Conservation (phyloP, 2,888 invertebrate species). For the Hypsopygia costalis region DNA sequence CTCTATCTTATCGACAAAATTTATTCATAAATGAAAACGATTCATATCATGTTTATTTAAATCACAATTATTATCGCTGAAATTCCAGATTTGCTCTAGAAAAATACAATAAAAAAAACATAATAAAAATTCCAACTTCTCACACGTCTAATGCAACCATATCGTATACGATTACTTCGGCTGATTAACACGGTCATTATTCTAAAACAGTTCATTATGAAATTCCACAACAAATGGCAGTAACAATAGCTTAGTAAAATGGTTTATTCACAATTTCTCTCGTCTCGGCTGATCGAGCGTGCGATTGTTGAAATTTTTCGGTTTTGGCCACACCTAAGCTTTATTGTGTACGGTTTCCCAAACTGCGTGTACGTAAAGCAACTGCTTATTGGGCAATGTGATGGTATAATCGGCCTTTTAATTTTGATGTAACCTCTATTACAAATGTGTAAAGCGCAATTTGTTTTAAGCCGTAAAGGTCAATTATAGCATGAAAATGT, state of each 20-base stretch:
- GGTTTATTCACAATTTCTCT: slow-evolving; percentile 46
- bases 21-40: too few species aligned
- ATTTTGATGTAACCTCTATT: slow-evolving; percentile 9
- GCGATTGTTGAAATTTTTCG: slow-evolving; percentile 48
- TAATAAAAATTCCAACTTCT: neutral
- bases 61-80: too few species aligned
- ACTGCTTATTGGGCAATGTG: slow-evolving; percentile 15
- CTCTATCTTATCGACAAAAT: too few species aligned
- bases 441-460: slow-evolving; percentile 5
- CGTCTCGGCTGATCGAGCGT: slow-evolving; percentile 46
- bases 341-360: slow-evolving; percentile 39
- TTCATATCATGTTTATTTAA: too few species aligned
- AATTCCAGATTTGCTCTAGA: too few species aligned
- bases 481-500: slow-evolving; percentile 6
- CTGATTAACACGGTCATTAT: slow-evolving; percentile 15
- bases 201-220: slow-evolving; percentile 17
- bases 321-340: slow-evolving; percentile 21
- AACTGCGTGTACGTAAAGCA: slow-evolving; percentile 25
- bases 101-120: too few species aligned
- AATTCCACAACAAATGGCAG: slow-evolving; percentile 19
- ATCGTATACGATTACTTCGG: slow-evolving; percentile 10
- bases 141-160: neutral
- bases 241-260: slow-evolving; percentile 31
- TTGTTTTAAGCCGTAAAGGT: slow-evolving; percentile 4
- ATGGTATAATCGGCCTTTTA: slow-evolving; percentile 8